A percentile compares a stretch with the other conserved stretches of the same genome.
These are phyloP conservation scores for Pogonocichla stellata DNA, from an alignment of 2,113 vertebrate genomes.

Conservation along the genomic window DNA sequence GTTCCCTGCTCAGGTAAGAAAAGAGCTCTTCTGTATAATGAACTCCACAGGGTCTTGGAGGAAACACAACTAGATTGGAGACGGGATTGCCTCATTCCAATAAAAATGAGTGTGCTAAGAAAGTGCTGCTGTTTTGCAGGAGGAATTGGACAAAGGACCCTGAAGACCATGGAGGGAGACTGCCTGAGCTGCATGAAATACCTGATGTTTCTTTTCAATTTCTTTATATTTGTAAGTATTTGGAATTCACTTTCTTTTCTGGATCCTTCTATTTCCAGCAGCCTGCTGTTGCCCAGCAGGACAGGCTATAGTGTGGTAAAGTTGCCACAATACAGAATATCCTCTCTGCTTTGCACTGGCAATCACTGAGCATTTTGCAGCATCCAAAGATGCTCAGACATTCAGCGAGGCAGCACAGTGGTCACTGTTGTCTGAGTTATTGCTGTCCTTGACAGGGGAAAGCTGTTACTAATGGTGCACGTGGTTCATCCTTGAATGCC, in stretches of 20 bases:
- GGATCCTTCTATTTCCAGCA: background rate
- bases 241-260: background rate
- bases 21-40: background rate
- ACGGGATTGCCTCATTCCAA: background rate
- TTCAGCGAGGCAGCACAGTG: background rate
- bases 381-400: background rate
- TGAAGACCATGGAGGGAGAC: conserved; percentile 88
- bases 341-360: background rate
- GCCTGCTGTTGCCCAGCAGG: background rate
- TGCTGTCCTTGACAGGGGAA: background rate
- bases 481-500: background rate
- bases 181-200: conserved; percentile 94
- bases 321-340: background rate
- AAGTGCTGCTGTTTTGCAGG: conserved; percentile 71
- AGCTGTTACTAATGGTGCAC: background rate
- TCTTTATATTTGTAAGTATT: conserved; percentile 95
- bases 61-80: background rate
- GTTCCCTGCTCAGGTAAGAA: background rate
- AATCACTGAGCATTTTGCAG: background rate
- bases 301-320: background rate
- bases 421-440: background rate
- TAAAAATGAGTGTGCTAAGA: background rate
- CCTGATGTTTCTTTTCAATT: conserved; percentile 95
- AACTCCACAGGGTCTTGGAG: background rate
- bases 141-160: conserved; percentile 71